phyloP scores from a whole-genome alignment of 2,113 vertebrate species.

The Phaethon lepturus region DNA sequence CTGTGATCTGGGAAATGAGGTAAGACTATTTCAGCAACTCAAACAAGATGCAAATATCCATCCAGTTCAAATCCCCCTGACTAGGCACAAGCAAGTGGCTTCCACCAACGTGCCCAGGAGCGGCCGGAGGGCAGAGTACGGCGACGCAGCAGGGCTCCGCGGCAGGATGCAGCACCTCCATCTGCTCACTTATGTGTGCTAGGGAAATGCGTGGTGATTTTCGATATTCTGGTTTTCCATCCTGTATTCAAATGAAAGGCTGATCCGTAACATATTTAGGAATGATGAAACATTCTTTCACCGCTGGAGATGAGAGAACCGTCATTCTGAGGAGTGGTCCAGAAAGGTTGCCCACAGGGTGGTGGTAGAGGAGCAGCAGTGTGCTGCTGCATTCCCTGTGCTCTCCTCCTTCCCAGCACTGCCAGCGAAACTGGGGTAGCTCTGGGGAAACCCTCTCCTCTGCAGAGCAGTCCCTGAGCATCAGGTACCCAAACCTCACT shows the following conservation, averaged over 20 bases:
- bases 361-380: constrained; percentile 16
- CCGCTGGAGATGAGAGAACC: fast-evolving
- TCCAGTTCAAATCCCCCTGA: background rate
- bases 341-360: constrained; percentile 2
- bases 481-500: background rate
- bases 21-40: background rate
- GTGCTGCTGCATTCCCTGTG: background rate
- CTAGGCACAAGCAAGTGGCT: fast-evolving
- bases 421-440: background rate
- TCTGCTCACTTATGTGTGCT: background rate
- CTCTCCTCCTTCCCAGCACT: background rate
- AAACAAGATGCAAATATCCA: background rate
- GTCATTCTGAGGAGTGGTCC: background rate
- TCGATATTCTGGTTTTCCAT: fast-evolving
- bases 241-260: fast-evolving
- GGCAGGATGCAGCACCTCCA: fast-evolving
- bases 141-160: fast-evolving
- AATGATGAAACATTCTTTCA: background rate
- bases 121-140: fast-evolving
- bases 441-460: background rate
- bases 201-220: fast-evolving
- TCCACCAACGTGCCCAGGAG: background rate
- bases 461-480: background rate
- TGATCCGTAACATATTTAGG: background rate
- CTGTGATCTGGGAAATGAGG: background rate